phyloP scores from a whole-genome alignment of 1,140 invertebrate genomes.

The Diorhabda carinulata region DNA sequence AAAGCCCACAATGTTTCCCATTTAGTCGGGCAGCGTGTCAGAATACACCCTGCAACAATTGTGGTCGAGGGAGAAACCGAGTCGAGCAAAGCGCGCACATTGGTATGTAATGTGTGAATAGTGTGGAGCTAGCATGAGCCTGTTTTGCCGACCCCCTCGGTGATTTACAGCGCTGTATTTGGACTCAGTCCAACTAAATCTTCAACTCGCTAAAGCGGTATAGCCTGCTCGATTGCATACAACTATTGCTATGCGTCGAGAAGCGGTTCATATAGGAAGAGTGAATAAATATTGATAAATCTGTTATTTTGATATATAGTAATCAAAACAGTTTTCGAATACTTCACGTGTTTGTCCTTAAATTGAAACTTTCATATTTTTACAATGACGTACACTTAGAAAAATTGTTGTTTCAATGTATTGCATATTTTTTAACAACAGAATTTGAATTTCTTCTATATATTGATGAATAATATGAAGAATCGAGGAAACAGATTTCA shows the following conservation, averaged over 20 bases:
- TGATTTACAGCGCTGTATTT: slow-evolving; percentile 2
- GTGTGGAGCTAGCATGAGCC: background rate
- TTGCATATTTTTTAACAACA: too few species aligned
- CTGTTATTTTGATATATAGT: background rate
- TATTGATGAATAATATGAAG: too few species aligned
- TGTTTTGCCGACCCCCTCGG: background rate
- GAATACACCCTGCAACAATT: background rate
- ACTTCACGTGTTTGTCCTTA: background rate
- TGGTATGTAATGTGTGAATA: slow-evolving; percentile 2
- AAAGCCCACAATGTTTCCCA: background rate
- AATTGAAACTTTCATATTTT: too few species aligned
- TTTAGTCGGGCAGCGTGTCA: background rate
- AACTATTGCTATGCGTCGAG: background rate
- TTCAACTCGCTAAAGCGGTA: background rate
- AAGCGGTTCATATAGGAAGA: background rate
- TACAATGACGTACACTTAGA: too few species aligned
- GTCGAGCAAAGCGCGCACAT: background rate
- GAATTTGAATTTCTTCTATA: too few species aligned
- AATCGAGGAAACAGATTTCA: too few species aligned
- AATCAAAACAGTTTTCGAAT: background rate
- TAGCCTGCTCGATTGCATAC: background rate
- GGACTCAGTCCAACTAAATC: background rate
- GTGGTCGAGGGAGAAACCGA: background rate
- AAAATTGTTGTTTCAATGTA: too few species aligned
- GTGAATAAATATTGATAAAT: background rate